Conservation (phyloP, 2,888 invertebrate genomes). For the Mylabris sibirica region DNA sequence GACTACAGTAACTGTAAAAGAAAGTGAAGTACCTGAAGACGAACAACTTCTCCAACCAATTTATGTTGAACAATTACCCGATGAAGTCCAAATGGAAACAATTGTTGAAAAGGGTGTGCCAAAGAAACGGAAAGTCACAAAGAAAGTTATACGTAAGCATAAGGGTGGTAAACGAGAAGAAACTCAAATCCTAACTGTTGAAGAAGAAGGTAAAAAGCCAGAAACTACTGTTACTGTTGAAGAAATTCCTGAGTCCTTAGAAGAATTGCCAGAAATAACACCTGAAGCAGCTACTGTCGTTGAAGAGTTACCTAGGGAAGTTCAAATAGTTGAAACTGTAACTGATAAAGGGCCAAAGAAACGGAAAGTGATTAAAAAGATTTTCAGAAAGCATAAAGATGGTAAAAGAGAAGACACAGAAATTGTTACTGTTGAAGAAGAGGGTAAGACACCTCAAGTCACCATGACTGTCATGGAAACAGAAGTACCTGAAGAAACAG, state of each 20-base stretch:
- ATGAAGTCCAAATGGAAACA: slow-evolving; percentile 47
- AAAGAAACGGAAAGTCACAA: slow-evolving; percentile 38
- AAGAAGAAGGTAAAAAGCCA: slow-evolving; percentile 57
- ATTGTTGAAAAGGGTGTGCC: slow-evolving; percentile 32
- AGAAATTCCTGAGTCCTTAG: slow-evolving; percentile 23
- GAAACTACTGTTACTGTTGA: slow-evolving; percentile 45
- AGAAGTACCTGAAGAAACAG: slow-evolving; percentile 30
- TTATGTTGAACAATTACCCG: slow-evolving; percentile 41
- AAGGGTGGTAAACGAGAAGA: slow-evolving; percentile 46
- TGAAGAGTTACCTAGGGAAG: slow-evolving; percentile 38
- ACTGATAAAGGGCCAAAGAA: slow-evolving; percentile 42
- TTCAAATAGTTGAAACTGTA: slow-evolving; percentile 40
- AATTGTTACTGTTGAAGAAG: slow-evolving; percentile 50
- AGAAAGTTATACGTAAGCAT: slow-evolving; percentile 39
- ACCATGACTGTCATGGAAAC: slow-evolving; percentile 52
- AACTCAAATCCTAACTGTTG: slow-evolving; percentile 59
- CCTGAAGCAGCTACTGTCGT: neutral
- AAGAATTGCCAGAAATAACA: slow-evolving; percentile 8
- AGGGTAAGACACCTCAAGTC: slow-evolving; percentile 55
- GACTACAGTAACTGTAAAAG: slow-evolving; percentile 45
- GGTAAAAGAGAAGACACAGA: slow-evolving; percentile 45
- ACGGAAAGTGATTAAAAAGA: slow-evolving; percentile 36
- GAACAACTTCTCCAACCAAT: slow-evolving; percentile 33
- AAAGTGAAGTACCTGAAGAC: slow-evolving; percentile 41
- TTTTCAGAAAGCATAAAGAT: slow-evolving; percentile 40